Conservation (phyloP, 2,888 invertebrate genomes). For the Brachyptera putata region DNA sequence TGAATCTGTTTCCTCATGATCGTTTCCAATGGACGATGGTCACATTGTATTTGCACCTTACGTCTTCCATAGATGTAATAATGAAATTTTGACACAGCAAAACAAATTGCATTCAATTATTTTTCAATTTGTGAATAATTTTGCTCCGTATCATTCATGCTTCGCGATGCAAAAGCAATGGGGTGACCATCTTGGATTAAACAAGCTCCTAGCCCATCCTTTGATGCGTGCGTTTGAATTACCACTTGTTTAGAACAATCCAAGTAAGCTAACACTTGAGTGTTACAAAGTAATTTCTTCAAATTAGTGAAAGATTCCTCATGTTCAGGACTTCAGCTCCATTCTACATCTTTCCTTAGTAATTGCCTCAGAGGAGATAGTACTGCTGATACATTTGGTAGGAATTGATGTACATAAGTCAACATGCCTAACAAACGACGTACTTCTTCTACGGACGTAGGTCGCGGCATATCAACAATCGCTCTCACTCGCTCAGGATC, state of each 20-base stretch:
- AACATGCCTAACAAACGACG: slow-evolving; percentile 22
- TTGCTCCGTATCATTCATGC: slow-evolving; percentile 36
- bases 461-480: background rate
- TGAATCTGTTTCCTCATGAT: slow-evolving; percentile 14
- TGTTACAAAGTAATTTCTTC: slow-evolving; percentile 20
- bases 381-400: slow-evolving; percentile 10
- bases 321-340: slow-evolving; percentile 11
- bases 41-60: background rate
- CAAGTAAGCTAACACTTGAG: slow-evolving; percentile 29
- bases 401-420: slow-evolving; percentile 13
- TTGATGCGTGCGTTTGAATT: slow-evolving; percentile 35
- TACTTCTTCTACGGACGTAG: background rate
- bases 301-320: slow-evolving; percentile 20
- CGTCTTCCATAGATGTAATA: slow-evolving; percentile 5
- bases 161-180: slow-evolving; percentile 40
- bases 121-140: slow-evolving; percentile 39
- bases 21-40: background rate
- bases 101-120: slow-evolving; percentile 31
- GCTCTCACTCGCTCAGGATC: slow-evolving; percentile 5
- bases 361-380: slow-evolving; percentile 24
- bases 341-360: slow-evolving; percentile 14
- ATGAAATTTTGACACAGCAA: slow-evolving; percentile 8
- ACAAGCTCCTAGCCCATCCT: slow-evolving; percentile 38
- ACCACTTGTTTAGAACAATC: slow-evolving; percentile 19
- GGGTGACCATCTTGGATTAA: slow-evolving; percentile 40